Percentiles rank a stretch among this genome's conserved stretches.
Evolutionary conservation across 2,888 invertebrate genomes (phyloP).

Genomic region (Gnatocerus cornutus): DNA sequence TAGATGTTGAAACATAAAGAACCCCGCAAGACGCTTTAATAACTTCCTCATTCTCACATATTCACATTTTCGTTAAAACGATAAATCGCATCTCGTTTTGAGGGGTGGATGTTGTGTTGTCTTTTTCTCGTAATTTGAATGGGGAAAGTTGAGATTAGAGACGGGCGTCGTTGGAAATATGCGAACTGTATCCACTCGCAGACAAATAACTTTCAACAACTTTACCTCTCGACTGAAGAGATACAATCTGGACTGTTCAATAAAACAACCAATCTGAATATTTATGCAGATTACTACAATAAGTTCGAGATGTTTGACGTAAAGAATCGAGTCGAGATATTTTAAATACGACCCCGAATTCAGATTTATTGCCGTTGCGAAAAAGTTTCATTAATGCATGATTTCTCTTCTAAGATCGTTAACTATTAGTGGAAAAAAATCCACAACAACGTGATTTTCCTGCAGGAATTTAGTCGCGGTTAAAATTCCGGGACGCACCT

Average conservation of each 20-base stretch:
- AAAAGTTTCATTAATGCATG: too few relatives aligned
- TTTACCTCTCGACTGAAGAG: constrained; percentile 60
- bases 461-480: not conserved
- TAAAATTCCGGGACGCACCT: constrained; percentile 25
- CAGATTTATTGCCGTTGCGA: constrained; percentile 59
- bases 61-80: constrained; percentile 8
- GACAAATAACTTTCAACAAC: constrained; percentile 58
- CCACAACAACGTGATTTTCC: constrained; percentile 3
- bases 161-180: constrained; percentile 22
- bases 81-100: constrained; percentile 11
- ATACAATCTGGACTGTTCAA: constrained; percentile 62
- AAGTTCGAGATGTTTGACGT: constrained; percentile 61
- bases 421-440: too few relatives aligned
- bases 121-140: constrained; percentile 28
- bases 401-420: too few relatives aligned
- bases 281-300: constrained; percentile 65
- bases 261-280: constrained; percentile 64
- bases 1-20: constrained; percentile 16
- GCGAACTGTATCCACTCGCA: constrained; percentile 37
- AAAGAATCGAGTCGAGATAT: constrained; percentile 53
- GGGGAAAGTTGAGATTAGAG: constrained; percentile 38
- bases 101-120: not conserved
- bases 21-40: constrained; percentile 13
- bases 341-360: constrained; percentile 53
- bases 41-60: constrained; percentile 28